These are phyloP conservation scores for Aleiodes testaceus DNA, from an alignment of 2,888 invertebrate genomes.

Conservation along the genomic window DNA sequence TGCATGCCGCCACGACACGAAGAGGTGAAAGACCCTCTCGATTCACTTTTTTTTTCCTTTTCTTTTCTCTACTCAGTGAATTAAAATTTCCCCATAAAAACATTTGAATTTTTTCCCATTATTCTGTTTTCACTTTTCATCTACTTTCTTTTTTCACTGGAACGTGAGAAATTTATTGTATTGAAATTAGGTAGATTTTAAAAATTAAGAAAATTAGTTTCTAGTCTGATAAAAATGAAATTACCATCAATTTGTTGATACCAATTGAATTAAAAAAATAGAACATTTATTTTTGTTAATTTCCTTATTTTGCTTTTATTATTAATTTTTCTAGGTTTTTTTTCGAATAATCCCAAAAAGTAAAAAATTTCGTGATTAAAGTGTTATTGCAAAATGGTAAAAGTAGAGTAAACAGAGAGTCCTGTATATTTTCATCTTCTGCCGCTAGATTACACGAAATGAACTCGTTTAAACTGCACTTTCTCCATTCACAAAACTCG, in stretches of 20 bases:
- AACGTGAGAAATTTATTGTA: no score
- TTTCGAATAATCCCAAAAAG: no score
- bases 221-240: neutral
- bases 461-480: constrained; percentile 53
- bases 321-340: no score
- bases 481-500: constrained; percentile 68
- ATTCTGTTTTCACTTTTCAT: constrained; percentile 1
- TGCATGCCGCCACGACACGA: neutral
- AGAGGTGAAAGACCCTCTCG: constrained; percentile 35
- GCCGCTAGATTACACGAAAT: constrained; percentile 44
- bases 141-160: no score
- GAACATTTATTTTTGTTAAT: no score
- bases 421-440: constrained; percentile 17
- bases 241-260: neutral
- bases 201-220: no score
- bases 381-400: neutral
- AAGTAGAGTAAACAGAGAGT: neutral
- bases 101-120: neutral
- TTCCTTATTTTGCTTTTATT: no score
- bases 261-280: no score
- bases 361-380: no score
- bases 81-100: neutral
- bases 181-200: no score
- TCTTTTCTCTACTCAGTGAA: neutral
- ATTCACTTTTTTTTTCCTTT: neutral